A percentile compares a stretch with the other conserved stretches of the same genome.
phyloP scores from a whole-genome alignment of 2,888 invertebrate genomes.

The Vanessa cardui region DNA sequence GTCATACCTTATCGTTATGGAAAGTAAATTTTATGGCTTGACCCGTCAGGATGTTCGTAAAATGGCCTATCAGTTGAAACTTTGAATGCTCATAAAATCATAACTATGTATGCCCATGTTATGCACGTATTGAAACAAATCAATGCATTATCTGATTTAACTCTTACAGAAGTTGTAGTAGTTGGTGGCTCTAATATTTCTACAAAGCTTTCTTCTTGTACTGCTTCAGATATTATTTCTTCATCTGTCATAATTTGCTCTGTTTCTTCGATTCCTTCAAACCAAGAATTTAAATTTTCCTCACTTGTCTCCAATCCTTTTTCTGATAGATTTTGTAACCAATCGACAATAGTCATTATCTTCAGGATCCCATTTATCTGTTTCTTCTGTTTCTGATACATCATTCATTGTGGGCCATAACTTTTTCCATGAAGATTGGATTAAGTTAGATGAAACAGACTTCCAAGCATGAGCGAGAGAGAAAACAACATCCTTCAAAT shows the following conservation, averaged over 20 bases:
- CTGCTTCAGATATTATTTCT: slow-evolving; percentile 7
- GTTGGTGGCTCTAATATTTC: slow-evolving; percentile 40
- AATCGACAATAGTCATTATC: slow-evolving; percentile 43
- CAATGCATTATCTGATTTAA: slow-evolving; percentile 44
- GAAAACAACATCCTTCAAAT: slow-evolving; percentile 45
- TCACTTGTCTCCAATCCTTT: slow-evolving; percentile 47
- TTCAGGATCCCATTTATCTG: slow-evolving; percentile 39
- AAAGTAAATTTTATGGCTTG: too few species aligned
- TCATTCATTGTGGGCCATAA: not conserved
- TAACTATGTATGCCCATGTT: too few species aligned
- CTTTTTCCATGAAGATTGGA: slow-evolving; percentile 47
- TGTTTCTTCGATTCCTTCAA: slow-evolving; percentile 46
- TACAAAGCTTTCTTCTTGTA: slow-evolving; percentile 37
- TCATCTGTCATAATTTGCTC: slow-evolving; percentile 35
- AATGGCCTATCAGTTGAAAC: too few species aligned
- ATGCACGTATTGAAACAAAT: slow-evolving; percentile 49
- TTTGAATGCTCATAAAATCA: too few species aligned
- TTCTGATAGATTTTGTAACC: slow-evolving; percentile 47
- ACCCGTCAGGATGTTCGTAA: too few species aligned
- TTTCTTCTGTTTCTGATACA: slow-evolving; percentile 43
- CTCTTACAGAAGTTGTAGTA: slow-evolving; percentile 40
- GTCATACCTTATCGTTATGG: too few species aligned
- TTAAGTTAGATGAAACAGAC: slow-evolving; percentile 42
- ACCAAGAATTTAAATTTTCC: slow-evolving; percentile 44
- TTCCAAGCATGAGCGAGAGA: slow-evolving; percentile 47